Evolutionary conservation across 2,797 vertebrate genomes (phyloP), one percentile per base, ranked within the genome.

Genomic region (Rhyacichthys aspro): DNA sequence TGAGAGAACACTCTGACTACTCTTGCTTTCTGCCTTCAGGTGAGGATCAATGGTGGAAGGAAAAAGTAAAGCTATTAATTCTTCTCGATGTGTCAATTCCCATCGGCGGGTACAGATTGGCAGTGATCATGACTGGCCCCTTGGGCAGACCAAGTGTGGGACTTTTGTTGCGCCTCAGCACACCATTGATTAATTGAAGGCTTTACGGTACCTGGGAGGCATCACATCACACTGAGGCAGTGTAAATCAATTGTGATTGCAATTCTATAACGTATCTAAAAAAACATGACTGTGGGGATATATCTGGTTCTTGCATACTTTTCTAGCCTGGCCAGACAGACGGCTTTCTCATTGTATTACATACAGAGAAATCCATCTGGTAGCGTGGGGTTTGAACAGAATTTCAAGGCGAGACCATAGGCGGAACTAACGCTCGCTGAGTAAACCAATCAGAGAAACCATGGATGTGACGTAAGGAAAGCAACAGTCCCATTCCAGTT

Each of bases 61-160:
- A 73, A 83, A 84, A 83, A 74, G 69, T 72, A 72, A 79, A 80
- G 83, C 85, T 73, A 88, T 87, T 86, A 85, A 87, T 90, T 90
- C 85, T 82, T 53, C 76, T 56, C 63, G 76, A 85, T 86, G 72
- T 80, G 85, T 90, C 87, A 89, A 85, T 88, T 88, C 79, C 82
- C 78, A 76, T 78, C 72, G 81, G 88, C 9, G 46, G 54, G 66
- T 45, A 55, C 64, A 77, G 84, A 89, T 80, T 87, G 88, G 77
- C 75, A 48, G 79, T 73, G 71, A 87, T 89, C 81, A 84, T 72
- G 82, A 84, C 66, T 19, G 37, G 65, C 63, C 86, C 82, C 79
- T 61, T 67, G 81, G 83, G 83, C 69, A 44, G 14, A 62, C 14
- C 0, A 38, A 72, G 79, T 86, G 53, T 41, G 42, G 59, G 82